Percentiles rank a stretch among this genome's conserved stretches.
These are phyloP conservation scores for Entomobrya proxima DNA, from an alignment of 2,888 invertebrate genomes.

Conservation along the genomic window DNA sequence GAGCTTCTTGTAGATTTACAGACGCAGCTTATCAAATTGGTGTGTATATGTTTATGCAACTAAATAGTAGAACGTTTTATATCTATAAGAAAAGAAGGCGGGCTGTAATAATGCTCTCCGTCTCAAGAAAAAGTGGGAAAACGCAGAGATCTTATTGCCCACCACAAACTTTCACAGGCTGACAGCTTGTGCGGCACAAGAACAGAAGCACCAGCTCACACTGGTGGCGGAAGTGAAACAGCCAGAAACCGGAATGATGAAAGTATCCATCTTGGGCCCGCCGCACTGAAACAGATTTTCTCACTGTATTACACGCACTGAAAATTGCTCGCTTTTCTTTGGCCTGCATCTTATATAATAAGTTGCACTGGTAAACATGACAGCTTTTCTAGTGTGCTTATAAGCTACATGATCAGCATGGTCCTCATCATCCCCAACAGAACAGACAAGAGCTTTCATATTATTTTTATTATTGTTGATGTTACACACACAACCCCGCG, in stretches of 20 bases:
- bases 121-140: slow-evolving; percentile 37
- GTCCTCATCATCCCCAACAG: neutral
- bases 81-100: slow-evolving; percentile 1
- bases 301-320: slow-evolving; percentile 3
- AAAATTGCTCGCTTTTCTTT: slow-evolving; percentile 2
- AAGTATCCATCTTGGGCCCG: slow-evolving; percentile 31
- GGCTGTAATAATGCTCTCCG: slow-evolving; percentile 31
- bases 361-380: slow-evolving; percentile 49
- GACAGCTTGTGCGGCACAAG: slow-evolving; percentile 47
- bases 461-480: slow-evolving; percentile 9
- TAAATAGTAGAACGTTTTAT: no score
- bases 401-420: neutral
- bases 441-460: slow-evolving; percentile 13
- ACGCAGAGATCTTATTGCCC: slow-evolving; percentile 4
- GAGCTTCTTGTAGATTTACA: neutral
- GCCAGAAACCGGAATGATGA: slow-evolving; percentile 53
- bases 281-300: neutral
- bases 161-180: slow-evolving; percentile 54
- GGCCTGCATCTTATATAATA: neutral
- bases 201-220: neutral
- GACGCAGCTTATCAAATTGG: neutral
- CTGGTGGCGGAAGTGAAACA: slow-evolving; percentile 39
- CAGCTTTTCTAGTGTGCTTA: slow-evolving; percentile 15
- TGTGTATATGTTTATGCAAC: neutral
- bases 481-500: neutral